Percentiles rank a stretch among this genome's conserved stretches.
Conservation (phyloP, 2,113 vertebrate species). For the Dicentrarchus labrax region DNA sequence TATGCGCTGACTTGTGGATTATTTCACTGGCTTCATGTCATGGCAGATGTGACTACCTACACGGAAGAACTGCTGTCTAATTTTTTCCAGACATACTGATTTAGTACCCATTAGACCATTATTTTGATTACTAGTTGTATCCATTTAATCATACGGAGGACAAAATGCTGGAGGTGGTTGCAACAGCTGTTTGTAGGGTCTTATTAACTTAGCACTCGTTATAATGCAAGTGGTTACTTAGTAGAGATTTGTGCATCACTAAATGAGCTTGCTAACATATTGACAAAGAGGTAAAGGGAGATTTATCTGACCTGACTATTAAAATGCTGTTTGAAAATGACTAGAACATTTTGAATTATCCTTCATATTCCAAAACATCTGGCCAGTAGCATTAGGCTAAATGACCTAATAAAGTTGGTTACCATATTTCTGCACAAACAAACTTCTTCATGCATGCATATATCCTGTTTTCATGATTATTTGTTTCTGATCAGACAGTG, state of each 20-base stretch:
- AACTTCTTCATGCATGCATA: background rate
- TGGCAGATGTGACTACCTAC: slow-evolving; percentile 28
- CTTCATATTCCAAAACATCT: background rate
- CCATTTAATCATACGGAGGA: slow-evolving; percentile 4
- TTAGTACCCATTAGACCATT: background rate
- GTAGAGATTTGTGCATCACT: background rate
- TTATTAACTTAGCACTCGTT: background rate
- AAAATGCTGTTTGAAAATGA: background rate
- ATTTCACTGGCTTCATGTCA: slow-evolving; percentile 13
- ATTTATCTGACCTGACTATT: background rate
- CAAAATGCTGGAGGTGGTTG: background rate
- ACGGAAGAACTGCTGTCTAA: background rate
- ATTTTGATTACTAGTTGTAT: slow-evolving; percentile 1
- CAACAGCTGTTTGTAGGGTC: background rate
- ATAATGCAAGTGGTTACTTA: background rate
- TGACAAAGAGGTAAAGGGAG: background rate
- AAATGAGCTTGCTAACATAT: background rate
- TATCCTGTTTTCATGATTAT: too few species aligned
- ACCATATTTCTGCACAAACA: background rate
- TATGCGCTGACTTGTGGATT: slow-evolving; percentile 19
- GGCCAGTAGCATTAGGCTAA: background rate
- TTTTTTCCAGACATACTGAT: background rate
- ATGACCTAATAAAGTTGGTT: background rate
- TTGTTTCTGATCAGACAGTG: background rate
- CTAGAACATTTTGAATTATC: background rate